Evolutionary conservation across 2,797 vertebrate species (phyloP), one percentile per base, ranked within the genome.

Genomic region (Sarcoramphus papa): DNA sequence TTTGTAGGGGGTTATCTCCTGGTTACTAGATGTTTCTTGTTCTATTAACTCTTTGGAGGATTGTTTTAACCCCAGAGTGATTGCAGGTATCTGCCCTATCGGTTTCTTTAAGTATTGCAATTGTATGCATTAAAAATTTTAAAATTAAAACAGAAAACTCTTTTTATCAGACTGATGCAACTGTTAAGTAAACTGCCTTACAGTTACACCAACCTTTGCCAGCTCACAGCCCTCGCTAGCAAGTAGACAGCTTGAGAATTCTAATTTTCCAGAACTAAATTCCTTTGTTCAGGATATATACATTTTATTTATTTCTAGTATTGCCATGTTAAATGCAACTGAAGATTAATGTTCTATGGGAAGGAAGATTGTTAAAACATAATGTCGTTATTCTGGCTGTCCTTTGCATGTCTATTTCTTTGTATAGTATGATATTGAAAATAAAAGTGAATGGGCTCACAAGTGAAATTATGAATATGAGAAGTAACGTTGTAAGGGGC

Each of bases 1-100:
- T 98, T 98, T 98, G 97, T 97, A 85, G 95, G 86, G 85, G 91
- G 67, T 95, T 97, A 90, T 97, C 91, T 95, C 48, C 74, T 92
- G 93, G 86, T 96, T 97, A 54, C 88, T 89, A 73, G 92, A 84
- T 95, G 74, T 51, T 96, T 96, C 96, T 97, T 94, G 45, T 98
- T 97, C 85, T 96, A 2, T 95, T 96, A 95, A 94, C 89, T 95
- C 94, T 92, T 84, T 76, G 62, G 70, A 87, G 60, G 93, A 76
- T 82, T 89, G 83, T 91, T 90, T 95, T 92, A 92, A 90, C 90
- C 94, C 93, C 68, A 75, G 18, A 89, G 30, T 91, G 84, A 60
- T 91, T 93, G 35, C 76, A 72, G 56, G 70, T 88, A 74, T 76
- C 65, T 93, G 43, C 28, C 31, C 51, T 43, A 23, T 93, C 79